phyloP scores from a whole-genome alignment of 2,113 vertebrate genomes.

The Pagrus major region DNA sequence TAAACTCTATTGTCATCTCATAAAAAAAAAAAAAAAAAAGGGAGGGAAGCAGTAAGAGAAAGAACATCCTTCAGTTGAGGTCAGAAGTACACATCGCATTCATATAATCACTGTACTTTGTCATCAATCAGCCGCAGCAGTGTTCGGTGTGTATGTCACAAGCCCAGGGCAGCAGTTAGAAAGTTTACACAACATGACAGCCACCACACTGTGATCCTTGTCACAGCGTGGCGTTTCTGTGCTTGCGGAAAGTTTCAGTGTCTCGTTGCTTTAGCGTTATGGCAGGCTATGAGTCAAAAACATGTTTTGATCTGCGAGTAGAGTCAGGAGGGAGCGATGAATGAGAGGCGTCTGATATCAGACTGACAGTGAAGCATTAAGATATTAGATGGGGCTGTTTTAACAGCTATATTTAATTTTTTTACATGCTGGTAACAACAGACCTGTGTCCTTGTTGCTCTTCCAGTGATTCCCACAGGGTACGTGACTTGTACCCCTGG shows the following conservation, averaged over 20 bases:
- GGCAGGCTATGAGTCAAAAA: slow-evolving; percentile 43
- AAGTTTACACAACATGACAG: slow-evolving; percentile 64
- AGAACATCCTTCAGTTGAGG: not conserved
- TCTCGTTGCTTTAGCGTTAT: slow-evolving; percentile 36
- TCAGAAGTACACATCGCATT: not conserved
- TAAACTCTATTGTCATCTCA: slow-evolving; percentile 12
- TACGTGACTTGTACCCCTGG: too few relatives aligned
- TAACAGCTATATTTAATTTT: not conserved
- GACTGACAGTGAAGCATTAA: slow-evolving; percentile 6
- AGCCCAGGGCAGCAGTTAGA: slow-evolving; percentile 44
- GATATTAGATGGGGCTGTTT: not conserved
- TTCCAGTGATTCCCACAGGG: not conserved
- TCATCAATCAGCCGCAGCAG: slow-evolving; percentile 17
- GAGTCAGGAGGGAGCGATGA: not conserved
- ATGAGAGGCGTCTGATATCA: slow-evolving; percentile 2
- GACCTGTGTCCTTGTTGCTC: not conserved
- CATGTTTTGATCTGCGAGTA: not conserved
- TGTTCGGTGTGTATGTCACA: slow-evolving; percentile 50
- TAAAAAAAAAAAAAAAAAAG: not conserved
- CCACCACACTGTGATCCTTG: slow-evolving; percentile 42
- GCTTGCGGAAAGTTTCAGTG: slow-evolving; percentile 17
- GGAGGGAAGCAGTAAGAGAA: not conserved
- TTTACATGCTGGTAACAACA: not conserved
- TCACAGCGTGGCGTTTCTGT: slow-evolving; percentile 26
- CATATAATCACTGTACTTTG: not conserved